These are phyloP conservation scores for Pundamilia nyererei DNA, from an alignment of 2,113 vertebrate genomes.

Conservation along the genomic window DNA sequence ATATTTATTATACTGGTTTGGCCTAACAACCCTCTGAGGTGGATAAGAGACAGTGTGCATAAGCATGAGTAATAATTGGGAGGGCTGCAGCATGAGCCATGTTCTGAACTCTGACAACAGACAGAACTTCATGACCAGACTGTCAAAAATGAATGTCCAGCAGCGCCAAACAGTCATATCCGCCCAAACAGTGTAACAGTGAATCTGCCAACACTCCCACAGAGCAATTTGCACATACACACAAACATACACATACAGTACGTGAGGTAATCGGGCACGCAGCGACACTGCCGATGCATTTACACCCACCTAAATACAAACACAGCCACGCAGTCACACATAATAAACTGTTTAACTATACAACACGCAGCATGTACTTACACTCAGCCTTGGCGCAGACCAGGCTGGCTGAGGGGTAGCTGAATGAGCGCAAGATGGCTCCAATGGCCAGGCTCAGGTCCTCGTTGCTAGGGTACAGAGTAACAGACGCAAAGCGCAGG, in stretches of 20 bases:
- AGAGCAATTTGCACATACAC: background rate
- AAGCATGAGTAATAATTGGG: slow-evolving; percentile 33
- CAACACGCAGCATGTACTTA: slow-evolving; percentile 64
- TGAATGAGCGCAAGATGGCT: slow-evolving; percentile 87
- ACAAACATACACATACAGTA: background rate
- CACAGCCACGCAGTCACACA: background rate
- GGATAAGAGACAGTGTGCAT: slow-evolving; percentile 14
- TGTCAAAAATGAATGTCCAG: slow-evolving; percentile 39
- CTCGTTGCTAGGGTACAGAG: slow-evolving; percentile 90
- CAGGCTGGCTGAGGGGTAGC: slow-evolving; percentile 87
- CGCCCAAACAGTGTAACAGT: slow-evolving; percentile 1
- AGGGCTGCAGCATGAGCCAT: slow-evolving; percentile 11
- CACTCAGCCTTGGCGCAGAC: slow-evolving; percentile 94
- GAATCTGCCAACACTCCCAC: slow-evolving; percentile 41
- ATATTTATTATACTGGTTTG: slow-evolving; percentile 47
- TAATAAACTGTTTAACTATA: background rate
- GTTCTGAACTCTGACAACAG: slow-evolving; percentile 46
- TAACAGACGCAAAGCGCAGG: slow-evolving; percentile 88
- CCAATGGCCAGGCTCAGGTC: slow-evolving; percentile 88
- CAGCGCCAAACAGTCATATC: slow-evolving; percentile 32
- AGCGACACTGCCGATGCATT: background rate
- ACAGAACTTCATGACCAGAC: slow-evolving; percentile 49
- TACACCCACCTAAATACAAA: slow-evolving; percentile 10
- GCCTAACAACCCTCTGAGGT: slow-evolving; percentile 32
- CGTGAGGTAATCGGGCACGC: background rate